Evolutionary conservation across 2,888 invertebrate genomes (phyloP).

Genomic region (Aproaerema taeniolella): DNA sequence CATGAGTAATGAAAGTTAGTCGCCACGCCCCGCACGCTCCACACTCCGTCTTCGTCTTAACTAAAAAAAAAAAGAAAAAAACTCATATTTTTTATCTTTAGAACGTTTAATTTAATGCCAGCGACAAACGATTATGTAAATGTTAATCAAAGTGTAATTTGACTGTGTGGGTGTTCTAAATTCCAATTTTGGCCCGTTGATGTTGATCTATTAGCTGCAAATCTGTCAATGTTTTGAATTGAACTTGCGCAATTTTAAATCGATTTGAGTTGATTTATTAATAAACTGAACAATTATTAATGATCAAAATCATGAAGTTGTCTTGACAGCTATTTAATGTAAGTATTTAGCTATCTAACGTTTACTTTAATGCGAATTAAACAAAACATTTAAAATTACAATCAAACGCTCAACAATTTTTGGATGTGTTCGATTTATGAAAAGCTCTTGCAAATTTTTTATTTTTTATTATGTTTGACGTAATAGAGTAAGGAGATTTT

Average conservation of each 20-base stretch:
- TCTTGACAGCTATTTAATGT: too few species aligned
- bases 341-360: too few species aligned
- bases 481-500: too few species aligned
- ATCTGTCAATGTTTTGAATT: constrained; percentile 20
- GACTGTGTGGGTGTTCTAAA: constrained; percentile 43
- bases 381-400: constrained; percentile 3
- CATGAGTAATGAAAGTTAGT: constrained; percentile 74
- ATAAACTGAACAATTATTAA: too few species aligned
- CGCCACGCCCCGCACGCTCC: constrained; percentile 67
- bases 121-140: constrained; percentile 60
- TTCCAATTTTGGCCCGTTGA: constrained; percentile 26
- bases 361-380: too few species aligned
- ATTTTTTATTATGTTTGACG: too few species aligned
- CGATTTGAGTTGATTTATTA: too few species aligned
- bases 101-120: constrained; percentile 51
- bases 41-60: constrained; percentile 70
- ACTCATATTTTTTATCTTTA: constrained; percentile 41
- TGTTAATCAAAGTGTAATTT: constrained; percentile 31
- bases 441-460: too few species aligned
- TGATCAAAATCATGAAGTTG: too few species aligned
- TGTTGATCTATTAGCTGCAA: constrained; percentile 30
- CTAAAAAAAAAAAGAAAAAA: constrained; percentile 58
- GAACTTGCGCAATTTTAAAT: constrained; percentile 14
- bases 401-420: too few species aligned
- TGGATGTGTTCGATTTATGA: too few species aligned